Percentiles rank a stretch among this genome's conserved stretches.
Evolutionary conservation across 1,140 invertebrate genomes (phyloP).

Genomic region (Eubasilissa regina): DNA sequence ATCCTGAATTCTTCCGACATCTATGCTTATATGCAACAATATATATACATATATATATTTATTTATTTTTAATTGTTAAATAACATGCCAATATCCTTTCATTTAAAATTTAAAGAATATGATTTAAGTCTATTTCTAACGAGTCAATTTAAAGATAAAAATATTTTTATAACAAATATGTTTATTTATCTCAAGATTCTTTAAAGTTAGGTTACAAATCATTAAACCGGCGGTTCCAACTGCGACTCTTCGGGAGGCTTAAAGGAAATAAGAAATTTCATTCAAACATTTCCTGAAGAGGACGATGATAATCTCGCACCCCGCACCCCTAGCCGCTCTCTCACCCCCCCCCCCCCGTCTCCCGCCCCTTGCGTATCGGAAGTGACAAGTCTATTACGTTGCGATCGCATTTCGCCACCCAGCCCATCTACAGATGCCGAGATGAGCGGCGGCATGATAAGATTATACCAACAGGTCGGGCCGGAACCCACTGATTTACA

Average conservation of each 20-base stretch:
- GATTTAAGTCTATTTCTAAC: too few species aligned
- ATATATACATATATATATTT: too few species aligned
- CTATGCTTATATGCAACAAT: too few species aligned
- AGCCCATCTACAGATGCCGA: neutral
- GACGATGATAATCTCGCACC: conserved; percentile 18
- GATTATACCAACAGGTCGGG: conserved; percentile 54
- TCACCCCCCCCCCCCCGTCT: neutral
- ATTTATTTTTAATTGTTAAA: too few species aligned
- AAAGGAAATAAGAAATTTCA: conserved; percentile 21
- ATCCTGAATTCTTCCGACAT: too few species aligned
- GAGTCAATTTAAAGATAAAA: too few species aligned
- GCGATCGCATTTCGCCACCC: conserved; percentile 24
- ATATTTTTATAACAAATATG: neutral
- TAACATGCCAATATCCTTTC: too few species aligned
- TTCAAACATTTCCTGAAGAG: conserved; percentile 5
- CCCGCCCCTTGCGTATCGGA: conserved; percentile 31
- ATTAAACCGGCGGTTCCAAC: conserved; percentile 3
- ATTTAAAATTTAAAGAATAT: too few species aligned
- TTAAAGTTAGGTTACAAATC: neutral
- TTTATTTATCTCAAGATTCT: neutral
- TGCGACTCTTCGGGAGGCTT: neutral
- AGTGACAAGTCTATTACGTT: conserved; percentile 55
- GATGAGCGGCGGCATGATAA: conserved; percentile 40
- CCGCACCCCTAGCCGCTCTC: neutral
- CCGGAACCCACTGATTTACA: conserved; percentile 58